Evolutionary conservation across 2,113 vertebrate genomes (phyloP), one percentile per base, ranked within the genome.

Genomic region (Pao palembangensis): DNA sequence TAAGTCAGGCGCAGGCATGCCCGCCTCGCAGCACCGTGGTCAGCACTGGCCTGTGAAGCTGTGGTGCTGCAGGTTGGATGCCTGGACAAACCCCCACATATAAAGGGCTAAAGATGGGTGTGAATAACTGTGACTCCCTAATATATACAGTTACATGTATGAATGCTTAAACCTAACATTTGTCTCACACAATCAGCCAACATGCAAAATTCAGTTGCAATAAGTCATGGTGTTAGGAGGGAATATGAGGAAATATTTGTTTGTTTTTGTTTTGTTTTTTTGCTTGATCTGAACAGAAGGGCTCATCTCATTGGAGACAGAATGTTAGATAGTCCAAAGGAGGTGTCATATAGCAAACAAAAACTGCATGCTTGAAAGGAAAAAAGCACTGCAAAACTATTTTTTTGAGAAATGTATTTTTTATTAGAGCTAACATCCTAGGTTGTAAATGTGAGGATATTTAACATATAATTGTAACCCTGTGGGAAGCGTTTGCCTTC

Each of bases 351-450:
- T n/a, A 59, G 50, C 55, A 71, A 20, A 42, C 67, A 54, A 67
- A 89, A 90, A 20, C 89, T 87, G 95, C 96, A 95, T 95, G 94
- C 93, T 94, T 93, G 82, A 91, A 93, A 85, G 83, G 88, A 71
- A 85, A 92, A 92, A 92, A 95, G 93, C 91, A 92, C 92, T 94
- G 95, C 94, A 92, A 95, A 92, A 96, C 93, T 98, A 97, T 97
- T 92, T 92, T 96, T 96, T 96, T 90, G 93, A 95, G 88, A 96
- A 94, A 94, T 94, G 90, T 96, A 98, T 98, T 98, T 99, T 90
- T 98, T 98, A 95, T 95, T 98, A 96, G 94, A 87, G 90, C 93
- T 97, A 98, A 98, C 89, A 92, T 94, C 91, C 85, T 94, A 94
- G 93, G 91, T 92, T 96, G 94, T 98, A 95, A 95, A 98, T 98